These are phyloP conservation scores for Corynorhinus townsendii DNA, from an alignment of 2,113 vertebrate species.

Conservation along the genomic window DNA sequence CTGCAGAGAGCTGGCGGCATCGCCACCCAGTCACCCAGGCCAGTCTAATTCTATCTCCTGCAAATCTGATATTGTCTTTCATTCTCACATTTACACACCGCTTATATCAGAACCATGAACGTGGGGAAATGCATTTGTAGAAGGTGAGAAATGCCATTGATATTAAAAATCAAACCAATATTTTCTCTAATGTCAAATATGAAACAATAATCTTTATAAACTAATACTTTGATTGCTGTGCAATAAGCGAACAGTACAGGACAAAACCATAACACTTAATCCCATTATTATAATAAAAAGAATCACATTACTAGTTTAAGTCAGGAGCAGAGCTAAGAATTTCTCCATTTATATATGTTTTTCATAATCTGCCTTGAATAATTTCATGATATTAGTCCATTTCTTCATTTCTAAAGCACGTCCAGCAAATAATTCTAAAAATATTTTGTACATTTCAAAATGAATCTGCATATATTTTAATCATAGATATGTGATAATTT, in stretches of 20 bases:
- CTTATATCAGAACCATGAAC: neutral
- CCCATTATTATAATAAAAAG: neutral
- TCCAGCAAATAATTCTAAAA: neutral
- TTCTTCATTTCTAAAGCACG: slow-evolving; percentile 4
- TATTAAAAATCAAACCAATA: neutral
- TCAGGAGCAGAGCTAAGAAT: neutral
- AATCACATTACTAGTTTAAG: neutral
- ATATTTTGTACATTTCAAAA: neutral
- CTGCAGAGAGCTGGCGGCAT: neutral
- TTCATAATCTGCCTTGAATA: neutral
- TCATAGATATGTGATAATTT: neutral
- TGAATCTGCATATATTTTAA: neutral
- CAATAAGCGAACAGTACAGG: neutral
- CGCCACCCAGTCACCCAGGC: neutral
- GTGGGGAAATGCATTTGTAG: neutral
- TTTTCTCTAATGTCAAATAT: neutral
- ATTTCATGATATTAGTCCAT: neutral
- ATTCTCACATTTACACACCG: neutral
- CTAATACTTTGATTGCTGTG: neutral
- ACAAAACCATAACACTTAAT: neutral
- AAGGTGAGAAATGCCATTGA: neutral
- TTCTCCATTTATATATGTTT: neutral
- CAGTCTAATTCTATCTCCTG: neutral
- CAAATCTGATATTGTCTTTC: neutral
- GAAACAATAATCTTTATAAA: neutral